Conservation (phyloP, 2,113 vertebrate species). For the Sterna hirundo region DNA sequence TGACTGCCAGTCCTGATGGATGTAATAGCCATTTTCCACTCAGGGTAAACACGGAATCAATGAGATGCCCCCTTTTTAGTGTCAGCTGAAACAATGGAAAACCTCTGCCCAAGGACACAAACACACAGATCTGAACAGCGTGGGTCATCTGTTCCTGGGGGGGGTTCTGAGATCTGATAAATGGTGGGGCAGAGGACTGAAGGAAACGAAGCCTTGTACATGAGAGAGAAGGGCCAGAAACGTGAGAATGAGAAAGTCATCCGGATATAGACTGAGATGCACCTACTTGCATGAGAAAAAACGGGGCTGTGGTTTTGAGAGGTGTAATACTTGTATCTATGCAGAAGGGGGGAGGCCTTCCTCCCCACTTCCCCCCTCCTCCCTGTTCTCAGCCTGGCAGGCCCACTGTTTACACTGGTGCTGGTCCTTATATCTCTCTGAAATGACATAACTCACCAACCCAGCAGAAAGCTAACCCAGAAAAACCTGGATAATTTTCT, state of each 20-base stretch:
- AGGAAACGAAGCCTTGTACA: background rate
- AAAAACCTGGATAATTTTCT: background rate
- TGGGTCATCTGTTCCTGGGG: background rate
- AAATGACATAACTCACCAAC: background rate
- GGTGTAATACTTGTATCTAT: background rate
- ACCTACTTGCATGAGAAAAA: background rate
- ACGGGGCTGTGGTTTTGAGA: background rate
- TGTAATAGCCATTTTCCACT: background rate
- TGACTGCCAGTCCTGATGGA: background rate
- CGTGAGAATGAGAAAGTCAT: background rate
- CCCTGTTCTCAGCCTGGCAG: accelerated
- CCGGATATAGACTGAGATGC: background rate
- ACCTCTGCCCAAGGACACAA: background rate
- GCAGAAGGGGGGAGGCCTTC: background rate
- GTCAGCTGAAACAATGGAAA: slow-evolving; percentile 5
- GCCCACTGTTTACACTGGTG: background rate
- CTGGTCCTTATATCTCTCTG: background rate
- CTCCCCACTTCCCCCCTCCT: background rate
- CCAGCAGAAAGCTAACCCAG: background rate
- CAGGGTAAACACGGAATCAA: background rate
- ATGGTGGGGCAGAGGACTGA: background rate
- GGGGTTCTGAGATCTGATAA: accelerated
- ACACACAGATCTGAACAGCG: background rate
- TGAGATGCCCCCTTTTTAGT: background rate
- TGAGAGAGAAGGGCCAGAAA: background rate